Evolutionary conservation across 2,888 invertebrate species (phyloP).

Genomic region (Protonemura montana): DNA sequence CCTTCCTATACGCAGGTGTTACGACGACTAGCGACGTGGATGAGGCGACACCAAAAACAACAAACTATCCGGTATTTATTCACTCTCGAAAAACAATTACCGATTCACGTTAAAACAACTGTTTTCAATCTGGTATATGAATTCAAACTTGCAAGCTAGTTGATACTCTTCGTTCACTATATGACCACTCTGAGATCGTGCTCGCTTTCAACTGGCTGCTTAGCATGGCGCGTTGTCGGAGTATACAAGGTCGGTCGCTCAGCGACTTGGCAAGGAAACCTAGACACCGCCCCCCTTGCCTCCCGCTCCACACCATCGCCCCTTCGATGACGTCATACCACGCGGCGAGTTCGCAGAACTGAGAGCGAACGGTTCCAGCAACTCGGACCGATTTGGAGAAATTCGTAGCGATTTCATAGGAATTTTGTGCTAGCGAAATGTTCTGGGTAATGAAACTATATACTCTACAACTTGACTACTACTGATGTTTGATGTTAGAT

Average conservation of each 20-base stretch:
- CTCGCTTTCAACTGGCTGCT: background rate
- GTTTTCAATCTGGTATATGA: background rate
- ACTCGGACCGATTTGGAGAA: slow-evolving; percentile 15
- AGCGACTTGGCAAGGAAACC: background rate
- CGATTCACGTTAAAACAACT: background rate
- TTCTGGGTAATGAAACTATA: background rate
- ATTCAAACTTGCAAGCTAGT: background rate
- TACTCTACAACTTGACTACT: too few relatives aligned
- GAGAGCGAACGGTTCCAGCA: background rate
- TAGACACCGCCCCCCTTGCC: background rate
- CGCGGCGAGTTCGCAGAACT: slow-evolving; percentile 48
- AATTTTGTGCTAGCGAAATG: background rate
- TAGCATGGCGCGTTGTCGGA: background rate
- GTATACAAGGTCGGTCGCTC: slow-evolving; percentile 34
- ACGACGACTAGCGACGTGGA: background rate
- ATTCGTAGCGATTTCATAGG: background rate
- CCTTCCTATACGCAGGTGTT: slow-evolving; percentile 5
- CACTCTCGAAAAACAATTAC: background rate
- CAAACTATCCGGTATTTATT: background rate
- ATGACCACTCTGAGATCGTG: background rate
- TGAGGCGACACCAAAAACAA: background rate
- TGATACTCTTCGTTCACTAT: background rate
- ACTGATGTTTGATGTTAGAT: background rate
- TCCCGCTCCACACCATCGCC: background rate
- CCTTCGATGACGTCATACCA: slow-evolving; percentile 46